A percentile compares a stretch with the other conserved stretches of the same genome.
Evolutionary conservation across 2,797 vertebrate species (phyloP).

Genomic region (Alcedo atthis): DNA sequence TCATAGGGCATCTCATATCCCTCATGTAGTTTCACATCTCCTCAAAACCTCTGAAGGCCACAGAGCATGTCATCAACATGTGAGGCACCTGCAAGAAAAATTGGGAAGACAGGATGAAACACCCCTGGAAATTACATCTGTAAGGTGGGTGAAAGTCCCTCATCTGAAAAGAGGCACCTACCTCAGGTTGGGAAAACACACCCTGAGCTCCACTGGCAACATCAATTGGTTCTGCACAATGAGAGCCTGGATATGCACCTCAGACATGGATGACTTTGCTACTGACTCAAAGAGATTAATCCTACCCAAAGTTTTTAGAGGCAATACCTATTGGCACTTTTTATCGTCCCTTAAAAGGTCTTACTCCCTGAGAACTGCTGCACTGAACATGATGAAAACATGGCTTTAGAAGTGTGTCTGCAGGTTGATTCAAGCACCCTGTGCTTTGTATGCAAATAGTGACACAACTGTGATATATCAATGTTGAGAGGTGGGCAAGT

Average conservation of each 20-base stretch:
- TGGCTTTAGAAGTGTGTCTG: not conserved
- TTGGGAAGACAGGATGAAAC: not conserved
- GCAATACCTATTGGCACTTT: not conserved
- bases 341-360: not conserved
- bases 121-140: not conserved
- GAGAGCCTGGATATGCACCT: not conserved
- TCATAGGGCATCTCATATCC: not conserved
- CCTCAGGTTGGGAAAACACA: not conserved
- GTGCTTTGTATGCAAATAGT: not conserved
- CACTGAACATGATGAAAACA: not conserved
- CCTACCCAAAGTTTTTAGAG: not conserved
- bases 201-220: not conserved
- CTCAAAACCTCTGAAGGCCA: not conserved
- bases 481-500: not conserved
- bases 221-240: not conserved
- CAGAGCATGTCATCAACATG: accelerated
- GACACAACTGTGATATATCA: not conserved
- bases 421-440: not conserved
- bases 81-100: not conserved
- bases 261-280: not conserved
- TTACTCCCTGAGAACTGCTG: not conserved
- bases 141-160: not conserved
- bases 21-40: accelerated
- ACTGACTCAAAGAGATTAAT: not conserved
- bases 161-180: not conserved